These are phyloP conservation scores for Nemopilema nomurai DNA, from an alignment of 30 jellyfish, hydroid and myxozoan species.

Conservation along the genomic window DNA sequence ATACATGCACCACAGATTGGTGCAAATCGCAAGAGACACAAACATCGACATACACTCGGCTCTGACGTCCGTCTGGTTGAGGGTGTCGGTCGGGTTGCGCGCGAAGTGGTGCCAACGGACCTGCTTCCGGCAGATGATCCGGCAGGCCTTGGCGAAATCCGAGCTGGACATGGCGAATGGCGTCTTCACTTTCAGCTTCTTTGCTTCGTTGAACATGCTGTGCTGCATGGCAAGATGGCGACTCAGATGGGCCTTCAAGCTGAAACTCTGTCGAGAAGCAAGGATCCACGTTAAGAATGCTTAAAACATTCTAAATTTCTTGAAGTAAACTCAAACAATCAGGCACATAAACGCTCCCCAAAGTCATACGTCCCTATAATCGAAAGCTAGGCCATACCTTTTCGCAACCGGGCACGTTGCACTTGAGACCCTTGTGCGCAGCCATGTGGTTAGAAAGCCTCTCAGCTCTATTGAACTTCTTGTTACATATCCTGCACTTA, in stretches of 20 bases:
- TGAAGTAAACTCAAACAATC: too few relatives aligned
- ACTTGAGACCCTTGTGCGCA: constrained; percentile 90
- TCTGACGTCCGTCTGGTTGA: constrained; percentile 63
- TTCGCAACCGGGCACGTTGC: constrained; percentile 97
- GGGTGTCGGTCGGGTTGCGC: constrained; percentile 69
- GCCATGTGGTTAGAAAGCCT: constrained; percentile 95
- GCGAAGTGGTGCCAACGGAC: constrained; percentile 77
- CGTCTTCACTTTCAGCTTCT: constrained; percentile 93
- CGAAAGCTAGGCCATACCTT: constrained; percentile 59
- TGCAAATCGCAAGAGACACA: too few relatives aligned
- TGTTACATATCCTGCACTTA: constrained; percentile 94
- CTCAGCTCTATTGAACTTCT: constrained; percentile 96
- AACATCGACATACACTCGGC: constrained; percentile 83
- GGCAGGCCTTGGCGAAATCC: constrained; percentile 69
- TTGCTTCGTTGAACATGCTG: constrained; percentile 88
- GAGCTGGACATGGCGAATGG: constrained; percentile 88
- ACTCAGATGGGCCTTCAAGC: constrained; percentile 89
- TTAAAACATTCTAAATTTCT: too few relatives aligned
- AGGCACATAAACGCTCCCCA: not conserved
- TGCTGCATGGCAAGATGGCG: constrained; percentile 96
- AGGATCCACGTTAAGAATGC: not conserved
- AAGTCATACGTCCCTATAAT: not conserved
- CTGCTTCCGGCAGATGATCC: constrained; percentile 64
- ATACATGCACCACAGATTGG: too few relatives aligned
- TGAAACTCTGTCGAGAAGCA: constrained; percentile 70